Evolutionary conservation across 2,888 invertebrate species (phyloP), one percentile per base, ranked within the genome.

Genomic region (Phaonia tiefii): DNA sequence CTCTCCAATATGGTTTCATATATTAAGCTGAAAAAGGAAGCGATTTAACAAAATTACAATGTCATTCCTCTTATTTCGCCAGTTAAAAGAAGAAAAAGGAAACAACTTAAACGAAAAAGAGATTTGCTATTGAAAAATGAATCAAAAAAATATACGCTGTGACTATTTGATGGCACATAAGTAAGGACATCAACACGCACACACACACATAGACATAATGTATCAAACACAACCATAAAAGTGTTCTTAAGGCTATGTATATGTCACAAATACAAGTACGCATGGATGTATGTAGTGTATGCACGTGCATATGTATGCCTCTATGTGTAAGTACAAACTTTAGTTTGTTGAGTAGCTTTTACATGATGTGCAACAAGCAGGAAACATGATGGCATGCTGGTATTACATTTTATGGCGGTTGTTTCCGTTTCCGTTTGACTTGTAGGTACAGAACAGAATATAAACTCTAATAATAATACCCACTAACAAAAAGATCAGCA

Each of bases 351-450:
- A 80, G 77, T 80, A 71, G 80, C 81, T 78, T n/a, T 77, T 81
- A 75, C 78, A 78, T 81, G 74, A 81, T 81, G 78, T 81, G 81
- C 78, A 81, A 81, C 81, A 81, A 78, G 77, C 81, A 81, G 81
- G 81, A 81, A 81, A 78, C 81, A 75, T 78, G 81, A 77, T 81
- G 81, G 74, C 81, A 75, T 81, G 81, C 81, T 81, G 75, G 77
- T 81, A 81, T 81, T 78, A 81, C 81, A 81, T 81, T 81, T 81
- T 81, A 81, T 81, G 75, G 78, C 81, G 81, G 77, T 77, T 78
- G 83, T 83, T 82, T 83, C 85, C 83, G 83, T 75, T 84, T 85
- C 83, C 85, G 84, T 84, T 83, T 85, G 82, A 83, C 83, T 83
- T 82, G 75, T 71, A 82, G 79, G 81, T 83, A 81, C 81, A 25